Percentiles rank a stretch among this genome's conserved stretches.
Evolutionary conservation across 2,113 vertebrate species (phyloP).

Genomic region (Ciconia stormi): DNA sequence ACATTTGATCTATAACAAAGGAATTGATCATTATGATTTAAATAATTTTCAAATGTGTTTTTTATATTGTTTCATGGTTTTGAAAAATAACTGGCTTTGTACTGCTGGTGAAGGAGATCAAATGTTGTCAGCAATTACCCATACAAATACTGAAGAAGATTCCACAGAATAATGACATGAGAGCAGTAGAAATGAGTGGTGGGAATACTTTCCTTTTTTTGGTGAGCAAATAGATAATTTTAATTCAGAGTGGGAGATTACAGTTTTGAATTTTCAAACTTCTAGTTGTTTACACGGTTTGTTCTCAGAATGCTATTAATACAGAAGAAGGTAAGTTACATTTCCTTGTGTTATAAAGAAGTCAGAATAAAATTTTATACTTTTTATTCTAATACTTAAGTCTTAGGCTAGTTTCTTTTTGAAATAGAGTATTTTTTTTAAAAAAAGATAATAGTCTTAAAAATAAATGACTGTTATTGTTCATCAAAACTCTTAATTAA

Average conservation of each 20-base stretch:
- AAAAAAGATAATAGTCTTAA: not conserved
- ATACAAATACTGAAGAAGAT: not conserved
- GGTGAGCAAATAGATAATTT: not conserved
- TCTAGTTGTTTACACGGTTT: not conserved
- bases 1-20: not conserved
- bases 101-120: not conserved
- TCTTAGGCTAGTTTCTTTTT: not conserved
- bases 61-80: not conserved
- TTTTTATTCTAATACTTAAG: not conserved
- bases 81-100: not conserved
- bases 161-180: not conserved
- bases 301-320: not conserved
- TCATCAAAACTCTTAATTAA: not conserved
- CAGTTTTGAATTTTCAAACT: not conserved
- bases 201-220: not conserved
- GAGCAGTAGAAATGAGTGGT: not conserved
- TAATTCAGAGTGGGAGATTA: not conserved
- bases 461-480: not conserved
- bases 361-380: not conserved
- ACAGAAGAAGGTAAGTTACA: not conserved
- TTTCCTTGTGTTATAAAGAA: not conserved
- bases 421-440: not conserved
- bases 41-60: not conserved
- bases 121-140: not conserved
- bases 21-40: not conserved